Evolutionary conservation across 1,140 invertebrate species (phyloP), one percentile per base, ranked within the genome.

Genomic region (Camponotus vicinus): DNA sequence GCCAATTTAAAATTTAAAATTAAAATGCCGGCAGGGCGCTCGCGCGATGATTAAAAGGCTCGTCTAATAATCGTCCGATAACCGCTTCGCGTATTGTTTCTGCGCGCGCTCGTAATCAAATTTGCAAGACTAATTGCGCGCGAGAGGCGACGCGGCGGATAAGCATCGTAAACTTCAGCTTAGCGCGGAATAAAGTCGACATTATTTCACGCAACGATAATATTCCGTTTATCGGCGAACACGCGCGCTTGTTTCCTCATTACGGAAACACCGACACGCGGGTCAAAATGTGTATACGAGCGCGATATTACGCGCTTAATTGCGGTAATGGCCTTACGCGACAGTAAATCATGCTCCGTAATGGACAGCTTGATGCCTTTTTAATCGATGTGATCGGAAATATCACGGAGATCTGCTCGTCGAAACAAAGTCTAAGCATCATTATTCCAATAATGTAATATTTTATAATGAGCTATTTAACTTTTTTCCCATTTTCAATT

Each of bases 181-280:
- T 85, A 85, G 59, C 75, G 83, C 45, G 73, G 75, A 85, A 85
- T 85, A 85, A 85, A 85, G 61, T 85, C 73, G 49, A 49, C 83
- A 40, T 85, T 85, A 79, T 85, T 85, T 85, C 83, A 85, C 83
- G 83, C 61, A 78, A 79, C 84, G 84, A 69, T 86, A 86, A 86
- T 70, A 61, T 61, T 45, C 76, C 75, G 49, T 86, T 86, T 86
- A 79, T 86, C 75, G 52, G 21, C 37, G 52, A 86, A 79, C 21
- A 55, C 57, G 40, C 34, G 45, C 61, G 82, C 49, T 52, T 52
- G 49, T 52, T 52, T 18, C 18, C 49, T 52, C 49, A 52, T 52
- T 52, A 52, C 13, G 49, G 49, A 52, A 52, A 52, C 49, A 52
- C 40, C 73, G 82, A 85, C 27, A 27, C 78, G 49, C 82, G 57